Evolutionary conservation across 2,888 invertebrate genomes (phyloP).

Genomic region (Euclidia mi): DNA sequence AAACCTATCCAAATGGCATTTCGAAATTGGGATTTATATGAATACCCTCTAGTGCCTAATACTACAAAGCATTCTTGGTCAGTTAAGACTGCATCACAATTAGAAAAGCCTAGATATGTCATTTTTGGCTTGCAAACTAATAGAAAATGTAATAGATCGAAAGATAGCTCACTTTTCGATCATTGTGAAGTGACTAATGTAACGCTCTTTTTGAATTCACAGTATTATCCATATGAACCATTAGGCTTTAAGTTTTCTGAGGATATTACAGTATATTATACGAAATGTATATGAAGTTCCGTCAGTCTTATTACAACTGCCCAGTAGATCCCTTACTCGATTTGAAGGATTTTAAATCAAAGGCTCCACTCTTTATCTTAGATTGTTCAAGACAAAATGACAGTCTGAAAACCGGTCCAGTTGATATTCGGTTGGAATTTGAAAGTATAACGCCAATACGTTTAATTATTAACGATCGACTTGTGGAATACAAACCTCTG

Average conservation of each 20-base stretch:
- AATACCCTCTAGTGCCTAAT: conserved; percentile 63
- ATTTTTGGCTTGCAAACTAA: conserved; percentile 42
- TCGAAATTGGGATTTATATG: conserved; percentile 69
- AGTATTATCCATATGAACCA: conserved; percentile 54
- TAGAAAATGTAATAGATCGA: conserved; percentile 18
- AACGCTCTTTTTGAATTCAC: conserved; percentile 55
- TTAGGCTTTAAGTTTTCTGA: conserved; percentile 46
- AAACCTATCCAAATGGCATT: conserved; percentile 58
- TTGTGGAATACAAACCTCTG: conserved; percentile 46
- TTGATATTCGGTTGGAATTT: conserved; percentile 52
- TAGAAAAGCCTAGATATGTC: conserved; percentile 69
- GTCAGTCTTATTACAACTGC: conserved; percentile 52
- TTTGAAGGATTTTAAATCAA: conserved; percentile 36
- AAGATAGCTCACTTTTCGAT: conserved; percentile 47
- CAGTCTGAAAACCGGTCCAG: conserved; percentile 46
- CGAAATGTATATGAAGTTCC: conserved; percentile 47
- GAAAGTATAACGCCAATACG: conserved; percentile 43
- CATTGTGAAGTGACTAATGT: conserved; percentile 64
- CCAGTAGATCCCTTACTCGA: conserved; percentile 40
- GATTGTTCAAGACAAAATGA: conserved; percentile 54
- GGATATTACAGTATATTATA: conserved; percentile 48
- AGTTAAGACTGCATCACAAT: conserved; percentile 57
- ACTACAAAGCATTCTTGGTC: conserved; percentile 61
- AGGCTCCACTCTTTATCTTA: conserved; percentile 48
- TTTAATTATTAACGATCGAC: conserved; percentile 48